phyloP scores from a whole-genome alignment of 2,888 invertebrate genomes.

The Campoletis raptor region DNA sequence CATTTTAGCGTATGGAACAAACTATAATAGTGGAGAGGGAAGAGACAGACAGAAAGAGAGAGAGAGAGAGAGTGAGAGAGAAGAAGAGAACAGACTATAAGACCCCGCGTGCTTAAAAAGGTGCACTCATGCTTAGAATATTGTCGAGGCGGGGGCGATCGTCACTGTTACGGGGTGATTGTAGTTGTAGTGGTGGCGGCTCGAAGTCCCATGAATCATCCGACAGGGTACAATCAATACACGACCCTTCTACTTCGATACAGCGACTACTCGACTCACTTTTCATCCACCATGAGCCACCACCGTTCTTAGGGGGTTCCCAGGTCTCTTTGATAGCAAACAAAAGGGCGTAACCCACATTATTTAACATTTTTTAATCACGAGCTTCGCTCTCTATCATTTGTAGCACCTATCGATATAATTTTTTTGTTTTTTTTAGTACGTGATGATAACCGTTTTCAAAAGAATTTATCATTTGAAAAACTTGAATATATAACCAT shows the following conservation, averaged over 20 bases:
- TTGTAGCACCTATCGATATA: neutral
- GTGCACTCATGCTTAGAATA: conserved; percentile 76
- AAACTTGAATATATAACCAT: neutral
- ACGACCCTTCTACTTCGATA: conserved; percentile 75
- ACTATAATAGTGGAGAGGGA: conserved; percentile 10
- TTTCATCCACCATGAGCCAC: conserved; percentile 70
- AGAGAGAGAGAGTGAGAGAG: conserved; percentile 24
- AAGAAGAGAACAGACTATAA: conserved; percentile 51
- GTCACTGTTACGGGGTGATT: conserved; percentile 61
- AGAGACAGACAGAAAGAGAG: conserved; percentile 48
- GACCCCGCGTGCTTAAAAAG: conserved; percentile 68
- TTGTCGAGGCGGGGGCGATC: conserved; percentile 74
- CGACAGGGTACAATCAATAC: conserved; percentile 82
- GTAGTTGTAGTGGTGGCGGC: conserved; percentile 50
- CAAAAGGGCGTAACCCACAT: neutral
- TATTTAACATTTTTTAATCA: neutral
- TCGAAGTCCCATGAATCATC: conserved; percentile 82
- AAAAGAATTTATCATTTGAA: neutral
- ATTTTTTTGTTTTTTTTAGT: neutral
- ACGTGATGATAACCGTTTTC: neutral
- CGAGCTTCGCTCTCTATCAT: neutral
- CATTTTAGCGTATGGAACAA: neutral
- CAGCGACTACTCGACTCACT: conserved; percentile 69
- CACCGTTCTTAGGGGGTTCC: conserved; percentile 56
- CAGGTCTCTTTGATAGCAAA: conserved; percentile 11